phyloP scores from a whole-genome alignment of 2,888 invertebrate genomes.

The Coecobrya sp. region DNA sequence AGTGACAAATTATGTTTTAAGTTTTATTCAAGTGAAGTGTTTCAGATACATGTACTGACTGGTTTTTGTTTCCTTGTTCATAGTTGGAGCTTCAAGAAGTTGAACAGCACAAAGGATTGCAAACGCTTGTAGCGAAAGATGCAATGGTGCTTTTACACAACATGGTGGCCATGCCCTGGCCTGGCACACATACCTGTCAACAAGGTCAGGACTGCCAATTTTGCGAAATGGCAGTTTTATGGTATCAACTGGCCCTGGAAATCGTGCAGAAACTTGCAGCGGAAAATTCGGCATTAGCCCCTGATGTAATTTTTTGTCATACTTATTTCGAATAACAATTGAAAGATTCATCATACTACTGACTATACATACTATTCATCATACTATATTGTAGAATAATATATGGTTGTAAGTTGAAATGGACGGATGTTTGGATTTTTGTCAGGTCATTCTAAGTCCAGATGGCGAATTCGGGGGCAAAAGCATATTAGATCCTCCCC shows the following conservation, averaged over 20 bases:
- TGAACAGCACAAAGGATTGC: constrained; percentile 93
- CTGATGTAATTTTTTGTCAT: constrained; percentile 90
- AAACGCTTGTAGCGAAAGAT: constrained; percentile 92
- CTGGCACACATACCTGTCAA: constrained; percentile 90
- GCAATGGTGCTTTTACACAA: constrained; percentile 92
- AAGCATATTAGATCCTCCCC: constrained; percentile 90
- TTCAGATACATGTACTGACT: not conserved
- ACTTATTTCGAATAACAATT: too few relatives aligned
- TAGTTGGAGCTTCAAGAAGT: constrained; percentile 95
- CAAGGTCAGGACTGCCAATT: constrained; percentile 93
- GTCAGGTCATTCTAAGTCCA: constrained; percentile 83
- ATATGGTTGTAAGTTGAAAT: too few relatives aligned
- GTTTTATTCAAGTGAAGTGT: too few relatives aligned
- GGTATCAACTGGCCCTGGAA: constrained; percentile 96
- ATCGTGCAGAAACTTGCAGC: constrained; percentile 94
- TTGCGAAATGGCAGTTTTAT: constrained; percentile 97
- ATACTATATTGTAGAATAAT: too few relatives aligned
- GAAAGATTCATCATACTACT: not conserved
- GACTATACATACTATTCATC: not conserved
- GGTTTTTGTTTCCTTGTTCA: not conserved
- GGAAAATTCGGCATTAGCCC: constrained; percentile 91
- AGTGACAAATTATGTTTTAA: too few relatives aligned
- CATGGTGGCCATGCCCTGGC: constrained; percentile 92
- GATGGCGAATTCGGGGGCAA: constrained; percentile 86
- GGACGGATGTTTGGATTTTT: too few relatives aligned